Evolutionary conservation across 2,113 vertebrate genomes (phyloP).

Genomic region (Phoxinus phoxinus): DNA sequence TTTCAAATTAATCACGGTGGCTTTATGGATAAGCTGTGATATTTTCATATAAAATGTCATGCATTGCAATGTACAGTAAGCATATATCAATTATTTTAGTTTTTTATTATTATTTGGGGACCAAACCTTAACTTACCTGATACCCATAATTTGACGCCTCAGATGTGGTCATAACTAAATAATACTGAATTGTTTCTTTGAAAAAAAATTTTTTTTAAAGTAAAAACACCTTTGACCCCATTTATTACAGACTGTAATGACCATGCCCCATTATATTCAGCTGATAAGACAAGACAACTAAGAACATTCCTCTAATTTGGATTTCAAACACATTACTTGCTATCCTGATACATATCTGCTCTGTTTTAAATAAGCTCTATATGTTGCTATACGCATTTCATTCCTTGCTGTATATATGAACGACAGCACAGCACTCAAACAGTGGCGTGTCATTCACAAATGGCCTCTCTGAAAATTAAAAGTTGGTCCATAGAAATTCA

Average conservation of each 20-base stretch:
- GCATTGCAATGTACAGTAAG: not conserved
- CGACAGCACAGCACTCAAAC: not conserved
- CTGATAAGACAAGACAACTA: not conserved
- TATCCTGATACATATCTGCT: not conserved
- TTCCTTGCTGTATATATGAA: not conserved
- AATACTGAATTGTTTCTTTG: not conserved
- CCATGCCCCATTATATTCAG: not conserved
- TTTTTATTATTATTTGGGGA: not conserved
- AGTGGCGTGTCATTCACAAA: not conserved
- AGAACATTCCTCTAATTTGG: not conserved
- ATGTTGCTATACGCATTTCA: not conserved
- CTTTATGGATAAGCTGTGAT: not conserved
- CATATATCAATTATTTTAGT: not conserved
- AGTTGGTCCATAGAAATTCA: not conserved
- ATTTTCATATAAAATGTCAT: conserved; percentile 1
- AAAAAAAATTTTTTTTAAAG: not conserved
- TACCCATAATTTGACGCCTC: not conserved
- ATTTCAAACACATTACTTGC: not conserved
- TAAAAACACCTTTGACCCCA: not conserved
- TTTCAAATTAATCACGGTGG: not conserved
- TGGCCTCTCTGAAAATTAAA: not conserved
- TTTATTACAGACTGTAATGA: not conserved
- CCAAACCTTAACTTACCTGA: not conserved
- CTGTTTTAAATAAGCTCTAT: not conserved
- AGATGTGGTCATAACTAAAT: not conserved